phyloP scores from a whole-genome alignment of 2,797 vertebrate genomes.

The Ataeniobius toweri region DNA sequence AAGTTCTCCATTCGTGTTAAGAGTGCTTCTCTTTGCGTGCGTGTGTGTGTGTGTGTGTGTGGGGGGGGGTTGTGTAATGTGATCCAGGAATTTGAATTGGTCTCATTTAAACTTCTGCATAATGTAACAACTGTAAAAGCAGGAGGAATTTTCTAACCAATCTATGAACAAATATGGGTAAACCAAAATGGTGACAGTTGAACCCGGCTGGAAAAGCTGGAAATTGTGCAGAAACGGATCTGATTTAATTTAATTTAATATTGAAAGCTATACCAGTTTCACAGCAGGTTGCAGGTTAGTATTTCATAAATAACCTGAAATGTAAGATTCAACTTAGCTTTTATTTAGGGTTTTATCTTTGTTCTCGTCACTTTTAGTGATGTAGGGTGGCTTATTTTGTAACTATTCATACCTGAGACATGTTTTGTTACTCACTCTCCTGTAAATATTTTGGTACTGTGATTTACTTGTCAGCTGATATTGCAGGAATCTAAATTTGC shows the following conservation, averaged over 20 bases:
- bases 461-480: background rate
- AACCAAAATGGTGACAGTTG: background rate
- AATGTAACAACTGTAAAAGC: background rate
- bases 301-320: background rate
- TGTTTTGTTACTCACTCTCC: background rate
- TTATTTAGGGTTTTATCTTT: background rate
- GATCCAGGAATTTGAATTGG: constrained; percentile 29
- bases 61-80: constrained; percentile 26
- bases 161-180: constrained; percentile 6
- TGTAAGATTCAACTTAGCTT: background rate
- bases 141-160: background rate
- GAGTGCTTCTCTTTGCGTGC: constrained; percentile 39
- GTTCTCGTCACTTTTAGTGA: background rate
- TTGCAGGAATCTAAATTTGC: background rate
- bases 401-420: background rate
- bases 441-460: background rate
- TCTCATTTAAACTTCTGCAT: constrained; percentile 23
- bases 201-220: background rate
- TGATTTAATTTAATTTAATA: too few species aligned
- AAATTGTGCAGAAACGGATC: background rate
- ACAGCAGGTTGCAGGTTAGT: too few species aligned
- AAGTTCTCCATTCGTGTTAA: constrained; percentile 47
- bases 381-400: background rate
- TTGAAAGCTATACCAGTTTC: background rate
- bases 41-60: background rate